Evolutionary conservation across 1,140 invertebrate genomes (phyloP).

Genomic region (Habropoda laboriosa): DNA sequence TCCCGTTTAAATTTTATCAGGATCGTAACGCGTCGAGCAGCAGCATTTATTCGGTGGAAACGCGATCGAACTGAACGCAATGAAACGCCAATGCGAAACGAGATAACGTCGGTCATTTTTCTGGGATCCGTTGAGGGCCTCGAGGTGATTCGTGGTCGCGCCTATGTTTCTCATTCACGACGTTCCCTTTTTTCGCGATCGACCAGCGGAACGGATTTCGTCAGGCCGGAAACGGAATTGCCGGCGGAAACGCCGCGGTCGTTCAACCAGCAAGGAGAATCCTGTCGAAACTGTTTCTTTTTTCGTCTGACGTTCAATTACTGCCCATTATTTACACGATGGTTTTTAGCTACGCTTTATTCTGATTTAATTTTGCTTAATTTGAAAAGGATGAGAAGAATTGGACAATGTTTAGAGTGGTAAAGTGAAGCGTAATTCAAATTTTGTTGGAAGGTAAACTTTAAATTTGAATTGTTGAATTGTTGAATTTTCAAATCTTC

Average conservation of each 20-base stretch:
- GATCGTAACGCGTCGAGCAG: constrained; percentile 70
- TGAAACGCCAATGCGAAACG: constrained; percentile 66
- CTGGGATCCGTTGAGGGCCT: constrained; percentile 63
- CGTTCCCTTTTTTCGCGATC: constrained; percentile 41
- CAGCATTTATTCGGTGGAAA: constrained; percentile 74
- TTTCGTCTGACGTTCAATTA: background rate
- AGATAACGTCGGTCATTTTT: constrained; percentile 68
- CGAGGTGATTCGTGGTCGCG: constrained; percentile 27
- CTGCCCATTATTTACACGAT: background rate
- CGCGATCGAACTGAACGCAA: constrained; percentile 68
- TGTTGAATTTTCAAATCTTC: no score
- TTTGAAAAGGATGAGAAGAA: no score
- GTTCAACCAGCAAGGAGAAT: constrained; percentile 7
- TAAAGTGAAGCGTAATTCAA: no score
- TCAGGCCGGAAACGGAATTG: constrained; percentile 23
- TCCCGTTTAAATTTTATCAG: constrained; percentile 73
- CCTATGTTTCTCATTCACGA: constrained; percentile 39
- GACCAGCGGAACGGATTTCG: constrained; percentile 30
- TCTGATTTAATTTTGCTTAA: background rate
- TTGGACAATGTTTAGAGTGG: no score
- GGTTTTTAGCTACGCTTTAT: background rate
- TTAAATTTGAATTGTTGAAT: no score
- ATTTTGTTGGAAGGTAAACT: no score
- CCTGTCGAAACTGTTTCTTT: background rate
- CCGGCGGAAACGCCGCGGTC: constrained; percentile 27